A percentile compares a stretch with the other conserved stretches of the same genome.
Evolutionary conservation across 2,888 invertebrate species (phyloP).

Genomic region (Alviniconcha strummeri): DNA sequence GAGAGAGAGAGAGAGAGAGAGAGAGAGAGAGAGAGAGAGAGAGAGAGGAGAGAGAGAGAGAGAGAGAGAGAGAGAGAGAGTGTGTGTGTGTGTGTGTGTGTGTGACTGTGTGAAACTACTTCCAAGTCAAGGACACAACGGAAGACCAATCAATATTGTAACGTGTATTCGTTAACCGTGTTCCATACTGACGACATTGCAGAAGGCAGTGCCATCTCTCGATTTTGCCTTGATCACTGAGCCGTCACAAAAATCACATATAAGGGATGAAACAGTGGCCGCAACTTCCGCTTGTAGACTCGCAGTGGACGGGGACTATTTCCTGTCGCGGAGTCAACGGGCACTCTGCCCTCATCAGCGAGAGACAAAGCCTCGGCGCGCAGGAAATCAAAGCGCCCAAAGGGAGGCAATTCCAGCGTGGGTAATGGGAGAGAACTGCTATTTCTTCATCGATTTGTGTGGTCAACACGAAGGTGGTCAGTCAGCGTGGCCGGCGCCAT

Average conservation of each 20-base stretch:
- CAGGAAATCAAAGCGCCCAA: constrained; percentile 10
- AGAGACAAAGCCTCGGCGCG: constrained; percentile 4
- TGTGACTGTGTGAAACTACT: background rate
- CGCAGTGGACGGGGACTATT: constrained; percentile 3
- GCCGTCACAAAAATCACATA: background rate
- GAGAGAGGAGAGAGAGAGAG: too few species aligned
- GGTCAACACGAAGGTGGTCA: background rate
- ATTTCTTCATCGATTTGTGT: background rate
- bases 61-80: too few species aligned
- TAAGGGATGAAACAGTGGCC: background rate
- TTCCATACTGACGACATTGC: too few species aligned
- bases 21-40: too few species aligned
- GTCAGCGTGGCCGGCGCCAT: background rate
- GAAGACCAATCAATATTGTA: too few species aligned
- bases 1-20: too few species aligned
- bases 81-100: background rate
- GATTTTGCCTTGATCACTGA: background rate
- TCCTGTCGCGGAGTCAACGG: background rate
- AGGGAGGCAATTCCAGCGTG: constrained; percentile 20
- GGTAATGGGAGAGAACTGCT: constrained; percentile 18
- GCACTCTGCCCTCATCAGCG: background rate
- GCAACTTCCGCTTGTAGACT: background rate
- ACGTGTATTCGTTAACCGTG: too few species aligned
- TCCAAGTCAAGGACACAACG: too few species aligned
- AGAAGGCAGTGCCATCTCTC: too few species aligned